Conservation (phyloP, 2,888 invertebrate genomes). For the Melanchra persicariae region DNA sequence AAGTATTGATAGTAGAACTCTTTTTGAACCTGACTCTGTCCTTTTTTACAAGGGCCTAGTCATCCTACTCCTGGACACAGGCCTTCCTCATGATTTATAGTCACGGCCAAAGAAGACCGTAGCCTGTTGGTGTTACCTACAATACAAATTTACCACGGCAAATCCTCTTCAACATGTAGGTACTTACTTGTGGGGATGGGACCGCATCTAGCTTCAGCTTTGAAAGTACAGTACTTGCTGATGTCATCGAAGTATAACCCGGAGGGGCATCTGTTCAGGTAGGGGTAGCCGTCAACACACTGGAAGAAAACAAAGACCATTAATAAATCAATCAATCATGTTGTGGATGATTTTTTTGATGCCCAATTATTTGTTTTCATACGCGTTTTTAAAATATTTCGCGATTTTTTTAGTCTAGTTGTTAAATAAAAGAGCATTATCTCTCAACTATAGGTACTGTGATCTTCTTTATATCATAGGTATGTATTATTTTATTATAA, state of each 20-base stretch:
- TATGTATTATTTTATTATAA: too few relatives aligned
- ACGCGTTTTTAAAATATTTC: too few relatives aligned
- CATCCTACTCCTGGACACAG: neutral
- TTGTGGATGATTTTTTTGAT: too few relatives aligned
- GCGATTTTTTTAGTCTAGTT: too few relatives aligned
- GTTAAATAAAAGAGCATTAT: too few relatives aligned
- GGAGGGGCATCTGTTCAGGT: conserved; percentile 96
- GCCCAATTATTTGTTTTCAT: too few relatives aligned
- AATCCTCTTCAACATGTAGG: conserved; percentile 46
- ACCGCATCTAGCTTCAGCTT: conserved; percentile 97
- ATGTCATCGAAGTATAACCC: conserved; percentile 97
- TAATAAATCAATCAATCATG: conserved; percentile 4
- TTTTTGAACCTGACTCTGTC: neutral
- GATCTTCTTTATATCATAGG: too few relatives aligned
- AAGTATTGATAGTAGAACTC: too few relatives aligned
- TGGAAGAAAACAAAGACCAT: conserved; percentile 81
- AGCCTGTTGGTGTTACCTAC: too few relatives aligned
- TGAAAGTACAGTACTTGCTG: conserved; percentile 97
- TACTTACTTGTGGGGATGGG: conserved; percentile 96
- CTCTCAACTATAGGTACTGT: too few relatives aligned
- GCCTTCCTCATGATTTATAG: neutral
- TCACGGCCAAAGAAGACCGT: too few relatives aligned
- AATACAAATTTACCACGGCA: neutral
- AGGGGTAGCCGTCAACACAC: conserved; percentile 97
- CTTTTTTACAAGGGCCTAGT: too few relatives aligned